phyloP scores from a whole-genome alignment of 2,113 vertebrate genomes.

The Thunnus maccoyii region DNA sequence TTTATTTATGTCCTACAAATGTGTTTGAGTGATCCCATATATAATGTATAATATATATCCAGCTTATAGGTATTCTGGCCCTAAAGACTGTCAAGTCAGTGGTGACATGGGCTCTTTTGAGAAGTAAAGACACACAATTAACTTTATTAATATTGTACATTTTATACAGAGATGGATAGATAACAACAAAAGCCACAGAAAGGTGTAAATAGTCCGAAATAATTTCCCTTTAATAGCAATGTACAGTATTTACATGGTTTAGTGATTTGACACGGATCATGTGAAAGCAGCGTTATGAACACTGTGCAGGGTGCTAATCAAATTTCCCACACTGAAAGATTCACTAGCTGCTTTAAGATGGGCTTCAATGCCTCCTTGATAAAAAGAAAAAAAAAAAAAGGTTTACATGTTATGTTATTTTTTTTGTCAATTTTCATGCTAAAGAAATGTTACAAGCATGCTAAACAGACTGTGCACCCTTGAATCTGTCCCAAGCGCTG shows the following conservation, averaged over 20 bases:
- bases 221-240: neutral
- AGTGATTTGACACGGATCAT: conserved; percentile 11
- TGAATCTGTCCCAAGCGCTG: neutral
- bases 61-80: neutral
- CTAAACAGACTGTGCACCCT: neutral
- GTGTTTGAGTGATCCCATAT: neutral
- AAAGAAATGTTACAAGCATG: neutral
- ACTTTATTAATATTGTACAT: neutral
- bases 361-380: neutral
- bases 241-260: neutral
- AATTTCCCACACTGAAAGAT: neutral
- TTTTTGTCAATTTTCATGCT: neutral
- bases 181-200: neutral
- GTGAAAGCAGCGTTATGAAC: neutral
- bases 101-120: neutral
- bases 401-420: neutral
- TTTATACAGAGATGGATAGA: neutral
- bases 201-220: neutral
- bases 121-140: neutral
- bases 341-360: neutral
- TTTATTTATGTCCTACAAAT: neutral
- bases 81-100: neutral
- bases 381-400: no score
- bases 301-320: conserved; percentile 29
- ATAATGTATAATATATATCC: neutral